Evolutionary conservation across 2,797 vertebrate species (phyloP).

Genomic region (Serranus cabrilla): DNA sequence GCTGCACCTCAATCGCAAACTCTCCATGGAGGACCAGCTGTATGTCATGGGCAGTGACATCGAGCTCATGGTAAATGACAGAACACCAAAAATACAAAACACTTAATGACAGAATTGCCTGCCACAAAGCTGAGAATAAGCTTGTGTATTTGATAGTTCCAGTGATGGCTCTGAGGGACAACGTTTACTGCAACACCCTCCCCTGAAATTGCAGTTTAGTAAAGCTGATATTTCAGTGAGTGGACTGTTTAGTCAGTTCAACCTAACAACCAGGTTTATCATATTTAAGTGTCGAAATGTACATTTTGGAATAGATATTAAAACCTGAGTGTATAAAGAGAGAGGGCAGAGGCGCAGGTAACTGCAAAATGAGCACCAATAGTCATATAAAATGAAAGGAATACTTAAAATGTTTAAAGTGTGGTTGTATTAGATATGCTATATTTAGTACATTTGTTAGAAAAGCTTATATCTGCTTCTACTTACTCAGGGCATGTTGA

Average conservation of each 20-base stretch:
- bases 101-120: neutral
- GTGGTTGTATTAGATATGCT: too few relatives aligned
- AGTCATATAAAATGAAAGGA: too few relatives aligned
- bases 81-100: neutral
- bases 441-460: too few relatives aligned
- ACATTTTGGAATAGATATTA: neutral
- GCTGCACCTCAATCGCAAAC: slow-evolving; percentile 96
- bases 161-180: neutral
- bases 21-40: slow-evolving; percentile 99
- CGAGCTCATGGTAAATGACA: slow-evolving; percentile 93
- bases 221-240: neutral
- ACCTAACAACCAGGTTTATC: neutral
- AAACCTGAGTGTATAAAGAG: too few relatives aligned
- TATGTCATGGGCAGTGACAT: slow-evolving; percentile 99
- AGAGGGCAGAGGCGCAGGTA: too few relatives aligned
- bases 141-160: neutral
- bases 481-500: too few relatives aligned
- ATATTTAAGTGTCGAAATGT: neutral
- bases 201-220: neutral
- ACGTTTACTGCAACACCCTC: neutral
- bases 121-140: neutral
- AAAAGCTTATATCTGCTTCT: too few relatives aligned
- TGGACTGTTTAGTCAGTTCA: neutral
- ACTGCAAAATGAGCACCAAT: too few relatives aligned
- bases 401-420: too few relatives aligned